Conservation (phyloP, 2,113 vertebrate species). For the Piaya cayana region DNA sequence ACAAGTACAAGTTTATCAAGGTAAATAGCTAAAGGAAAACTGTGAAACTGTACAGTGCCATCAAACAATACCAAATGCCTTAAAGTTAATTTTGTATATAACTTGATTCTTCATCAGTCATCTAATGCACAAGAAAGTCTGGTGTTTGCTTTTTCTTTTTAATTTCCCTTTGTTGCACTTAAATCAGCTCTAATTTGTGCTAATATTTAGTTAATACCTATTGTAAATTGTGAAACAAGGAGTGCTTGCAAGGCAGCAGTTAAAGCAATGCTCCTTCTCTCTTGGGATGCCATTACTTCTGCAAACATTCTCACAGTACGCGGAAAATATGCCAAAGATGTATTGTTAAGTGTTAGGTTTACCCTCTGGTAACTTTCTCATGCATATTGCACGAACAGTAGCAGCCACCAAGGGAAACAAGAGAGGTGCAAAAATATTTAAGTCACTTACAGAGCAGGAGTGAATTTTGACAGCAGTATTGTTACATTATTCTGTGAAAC, state of each 20-base stretch:
- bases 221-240: background rate
- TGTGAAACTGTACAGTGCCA: background rate
- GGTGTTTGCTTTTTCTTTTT: background rate
- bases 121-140: background rate
- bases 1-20: background rate
- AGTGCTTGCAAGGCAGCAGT: background rate
- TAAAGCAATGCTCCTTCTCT: background rate
- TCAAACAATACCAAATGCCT: background rate
- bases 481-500: background rate
- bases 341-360: background rate
- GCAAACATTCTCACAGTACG: background rate
- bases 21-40: background rate
- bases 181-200: slow-evolving; percentile 10
- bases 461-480: background rate
- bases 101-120: background rate
- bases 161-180: background rate
- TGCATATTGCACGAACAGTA: background rate
- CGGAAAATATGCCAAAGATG: slow-evolving; percentile 7
- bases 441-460: background rate
- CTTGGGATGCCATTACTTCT: background rate
- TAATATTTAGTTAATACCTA: slow-evolving; percentile 17
- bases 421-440: background rate
- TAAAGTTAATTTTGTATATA: background rate
- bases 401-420: background rate
- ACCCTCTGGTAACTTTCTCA: background rate